These are phyloP conservation scores for Oncorhynchus tshawytscha DNA, from an alignment of 2,113 vertebrate species.

Conservation along the genomic window DNA sequence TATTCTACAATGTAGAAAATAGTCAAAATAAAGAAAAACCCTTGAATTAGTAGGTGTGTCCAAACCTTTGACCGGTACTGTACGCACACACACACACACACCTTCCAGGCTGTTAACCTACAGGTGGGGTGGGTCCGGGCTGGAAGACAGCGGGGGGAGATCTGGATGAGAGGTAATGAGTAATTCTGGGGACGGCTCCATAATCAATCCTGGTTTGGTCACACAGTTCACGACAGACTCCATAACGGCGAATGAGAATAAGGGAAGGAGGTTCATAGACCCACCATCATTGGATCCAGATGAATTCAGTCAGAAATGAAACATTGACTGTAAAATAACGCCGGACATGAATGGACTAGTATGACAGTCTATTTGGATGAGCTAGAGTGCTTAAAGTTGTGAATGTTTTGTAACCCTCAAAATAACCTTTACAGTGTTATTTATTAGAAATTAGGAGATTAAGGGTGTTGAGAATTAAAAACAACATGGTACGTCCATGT, in stretches of 20 bases:
- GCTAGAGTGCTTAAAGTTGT: neutral
- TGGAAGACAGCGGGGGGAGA: constrained; percentile 21
- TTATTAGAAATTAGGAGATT: neutral
- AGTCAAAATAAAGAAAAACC: too few species aligned
- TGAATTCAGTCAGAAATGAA: constrained; percentile 11
- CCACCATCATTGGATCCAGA: constrained; percentile 36
- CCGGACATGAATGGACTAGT: neutral
- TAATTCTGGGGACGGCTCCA: constrained; percentile 19
- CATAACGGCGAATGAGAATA: constrained; percentile 31
- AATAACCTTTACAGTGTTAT: neutral
- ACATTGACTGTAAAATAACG: constrained; percentile 10
- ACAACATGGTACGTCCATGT: constrained; percentile 10
- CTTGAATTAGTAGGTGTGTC: too few species aligned
- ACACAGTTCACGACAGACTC: constrained; percentile 4
- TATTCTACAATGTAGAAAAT: too few species aligned
- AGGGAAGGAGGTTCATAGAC: constrained; percentile 39
- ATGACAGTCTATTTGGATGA: neutral
- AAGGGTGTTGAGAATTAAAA: neutral
- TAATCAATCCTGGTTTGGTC: constrained; percentile 60
- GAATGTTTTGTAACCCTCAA: neutral
- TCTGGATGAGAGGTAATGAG: constrained; percentile 50
- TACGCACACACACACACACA: too few species aligned
- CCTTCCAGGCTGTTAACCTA: constrained; percentile 20
- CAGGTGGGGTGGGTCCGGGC: neutral
- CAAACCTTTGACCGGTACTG: too few species aligned